These are phyloP conservation scores for Tipula unca DNA, from an alignment of 2,888 invertebrate species.

Conservation along the genomic window DNA sequence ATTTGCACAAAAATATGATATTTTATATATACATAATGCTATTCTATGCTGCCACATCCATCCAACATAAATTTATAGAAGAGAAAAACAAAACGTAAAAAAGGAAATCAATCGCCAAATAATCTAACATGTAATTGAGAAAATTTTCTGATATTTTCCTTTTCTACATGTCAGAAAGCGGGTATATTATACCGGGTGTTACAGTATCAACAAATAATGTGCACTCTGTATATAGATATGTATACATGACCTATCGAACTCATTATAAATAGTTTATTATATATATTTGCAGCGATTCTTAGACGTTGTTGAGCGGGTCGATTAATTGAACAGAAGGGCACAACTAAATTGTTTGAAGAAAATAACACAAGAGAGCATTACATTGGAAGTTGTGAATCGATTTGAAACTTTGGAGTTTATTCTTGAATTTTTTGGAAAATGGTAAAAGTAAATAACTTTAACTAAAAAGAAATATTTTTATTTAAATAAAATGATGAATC, in stretches of 20 bases:
- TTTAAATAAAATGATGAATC: no score
- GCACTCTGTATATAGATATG: not conserved
- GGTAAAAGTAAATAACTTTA: no score
- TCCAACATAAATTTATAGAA: not conserved
- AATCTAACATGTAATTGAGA: not conserved
- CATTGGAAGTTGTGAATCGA: no score
- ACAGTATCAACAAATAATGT: not conserved
- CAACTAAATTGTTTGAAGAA: no score
- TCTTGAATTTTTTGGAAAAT: no score
- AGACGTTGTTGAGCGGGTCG: no score
- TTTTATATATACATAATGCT: not conserved
- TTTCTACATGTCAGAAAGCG: not conserved
- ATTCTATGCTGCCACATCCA: not conserved
- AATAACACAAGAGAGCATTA: no score
- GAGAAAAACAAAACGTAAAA: not conserved
- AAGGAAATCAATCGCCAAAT: constrained; percentile 4
- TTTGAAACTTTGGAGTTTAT: no score
- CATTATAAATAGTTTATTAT: no score
- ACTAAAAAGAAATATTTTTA: no score
- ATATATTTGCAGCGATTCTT: no score
- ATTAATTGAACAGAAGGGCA: no score
- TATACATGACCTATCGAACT: not conserved
- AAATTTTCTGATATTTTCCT: not conserved
- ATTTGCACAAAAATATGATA: not conserved
- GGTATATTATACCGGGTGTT: not conserved